A percentile compares a stretch with the other conserved stretches of the same genome.
phyloP scores from a whole-genome alignment of 2,797 vertebrate genomes.

The Orestias chungarensis region DNA sequence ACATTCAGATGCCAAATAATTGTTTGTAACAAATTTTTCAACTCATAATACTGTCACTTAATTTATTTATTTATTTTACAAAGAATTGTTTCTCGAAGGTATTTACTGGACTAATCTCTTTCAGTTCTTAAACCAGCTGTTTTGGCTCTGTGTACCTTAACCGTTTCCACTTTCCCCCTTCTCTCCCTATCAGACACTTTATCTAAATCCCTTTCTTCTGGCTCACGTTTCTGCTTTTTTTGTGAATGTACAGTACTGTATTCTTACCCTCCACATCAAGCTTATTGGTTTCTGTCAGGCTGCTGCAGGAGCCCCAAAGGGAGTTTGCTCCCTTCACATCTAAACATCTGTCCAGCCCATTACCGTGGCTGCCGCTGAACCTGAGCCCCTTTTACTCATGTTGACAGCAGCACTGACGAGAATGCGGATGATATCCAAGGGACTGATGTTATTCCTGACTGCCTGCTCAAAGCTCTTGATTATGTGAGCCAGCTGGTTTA shows the following conservation, averaged over 20 bases:
- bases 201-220: constrained; percentile 68
- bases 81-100: constrained; percentile 5
- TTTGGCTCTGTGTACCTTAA: constrained; percentile 5
- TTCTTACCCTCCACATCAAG: constrained; percentile 76
- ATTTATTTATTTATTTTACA: constrained; percentile 16
- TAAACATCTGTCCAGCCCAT: constrained; percentile 80
- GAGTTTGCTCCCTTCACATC: constrained; percentile 65
- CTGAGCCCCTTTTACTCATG: constrained; percentile 66
- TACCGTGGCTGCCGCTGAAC: constrained; percentile 55
- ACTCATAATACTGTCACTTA: not conserved
- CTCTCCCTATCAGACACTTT: constrained; percentile 58
- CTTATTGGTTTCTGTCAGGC: constrained; percentile 79
- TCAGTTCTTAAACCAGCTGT: not conserved
- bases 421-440: constrained; percentile 69
- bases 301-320: constrained; percentile 49
- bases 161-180: constrained; percentile 19
- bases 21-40: constrained; percentile 3
- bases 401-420: constrained; percentile 68
- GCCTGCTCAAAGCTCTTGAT: constrained; percentile 72
- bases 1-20: constrained; percentile 19
- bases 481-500: constrained; percentile 75
- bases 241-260: constrained; percentile 61
- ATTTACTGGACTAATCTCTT: constrained; percentile 1
- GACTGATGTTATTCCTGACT: constrained; percentile 64
- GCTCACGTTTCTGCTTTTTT: constrained; percentile 65